phyloP scores from a whole-genome alignment of 2,888 invertebrate species.

The Antheraea assamensis region DNA sequence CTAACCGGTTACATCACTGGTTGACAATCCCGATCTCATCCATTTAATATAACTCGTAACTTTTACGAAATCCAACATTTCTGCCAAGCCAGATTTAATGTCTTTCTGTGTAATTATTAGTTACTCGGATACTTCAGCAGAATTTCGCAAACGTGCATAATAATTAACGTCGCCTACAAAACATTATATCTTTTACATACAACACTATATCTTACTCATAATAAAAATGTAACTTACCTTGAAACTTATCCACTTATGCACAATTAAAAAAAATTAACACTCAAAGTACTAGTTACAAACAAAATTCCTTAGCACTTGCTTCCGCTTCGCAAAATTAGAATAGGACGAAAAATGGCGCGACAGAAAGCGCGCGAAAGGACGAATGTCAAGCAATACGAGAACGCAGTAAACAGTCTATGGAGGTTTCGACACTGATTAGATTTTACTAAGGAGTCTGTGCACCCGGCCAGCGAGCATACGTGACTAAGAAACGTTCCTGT shows the following conservation, averaged over 20 bases:
- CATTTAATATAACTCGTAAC: slow-evolving; percentile 63
- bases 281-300: not conserved
- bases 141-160: slow-evolving; percentile 46
- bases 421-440: slow-evolving; percentile 47
- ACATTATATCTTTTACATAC: not conserved
- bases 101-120: slow-evolving; percentile 63
- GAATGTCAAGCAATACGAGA: slow-evolving; percentile 24
- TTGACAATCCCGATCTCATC: slow-evolving; percentile 62
- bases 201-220: not conserved
- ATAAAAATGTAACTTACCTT: slow-evolving; percentile 36
- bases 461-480: slow-evolving; percentile 67
- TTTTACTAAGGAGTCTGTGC: slow-evolving; percentile 63
- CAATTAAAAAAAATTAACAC: slow-evolving; percentile 24
- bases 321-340: slow-evolving; percentile 44
- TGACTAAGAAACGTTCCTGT: slow-evolving; percentile 70
- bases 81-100: slow-evolving; percentile 71
- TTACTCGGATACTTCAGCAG: slow-evolving; percentile 37
- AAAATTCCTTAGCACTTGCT: slow-evolving; percentile 45
- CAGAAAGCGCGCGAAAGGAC: slow-evolving; percentile 61
- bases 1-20: slow-evolving; percentile 66
- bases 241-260: slow-evolving; percentile 24
- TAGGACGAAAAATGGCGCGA: slow-evolving; percentile 55
- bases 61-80: slow-evolving; percentile 57
- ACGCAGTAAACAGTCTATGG: slow-evolving; percentile 21
- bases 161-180: slow-evolving; percentile 25